Percentiles rank a stretch among this genome's conserved stretches.
These are phyloP conservation scores for Cerceris ruficornis DNA, from an alignment of 2,888 invertebrate genomes.

Conservation along the genomic window DNA sequence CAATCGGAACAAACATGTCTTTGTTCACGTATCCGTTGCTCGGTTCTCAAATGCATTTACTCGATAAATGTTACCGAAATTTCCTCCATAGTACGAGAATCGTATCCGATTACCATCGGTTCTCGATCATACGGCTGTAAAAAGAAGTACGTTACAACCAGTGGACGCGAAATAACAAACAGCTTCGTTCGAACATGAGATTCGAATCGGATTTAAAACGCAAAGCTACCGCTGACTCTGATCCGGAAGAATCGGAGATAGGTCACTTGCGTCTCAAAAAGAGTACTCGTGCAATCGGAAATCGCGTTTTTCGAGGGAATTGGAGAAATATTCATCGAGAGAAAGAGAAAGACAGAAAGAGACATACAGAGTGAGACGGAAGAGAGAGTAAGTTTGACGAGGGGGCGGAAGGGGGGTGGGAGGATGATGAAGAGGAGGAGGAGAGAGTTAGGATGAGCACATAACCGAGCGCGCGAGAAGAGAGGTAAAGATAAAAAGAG, in stretches of 20 bases:
- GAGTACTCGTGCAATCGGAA: too few species aligned
- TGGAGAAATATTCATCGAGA: too few species aligned
- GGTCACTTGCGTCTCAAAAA: too few species aligned
- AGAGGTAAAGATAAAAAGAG: too few species aligned
- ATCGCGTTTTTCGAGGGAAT: too few species aligned
- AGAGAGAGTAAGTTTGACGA: too few species aligned
- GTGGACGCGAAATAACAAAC: not conserved
- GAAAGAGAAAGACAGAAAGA: too few species aligned
- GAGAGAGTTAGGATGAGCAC: too few species aligned
- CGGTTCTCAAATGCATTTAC: slow-evolving; percentile 15
- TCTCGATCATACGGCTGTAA: slow-evolving; percentile 7
- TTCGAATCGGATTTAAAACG: not conserved
- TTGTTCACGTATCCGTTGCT: slow-evolving; percentile 2
- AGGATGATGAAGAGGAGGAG: too few species aligned
- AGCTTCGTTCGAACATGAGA: not conserved
- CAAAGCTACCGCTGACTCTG: not conserved
- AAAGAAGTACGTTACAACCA: not conserved
- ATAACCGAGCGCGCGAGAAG: too few species aligned
- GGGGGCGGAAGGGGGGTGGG: too few species aligned
- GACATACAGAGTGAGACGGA: too few species aligned
- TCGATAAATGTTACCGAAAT: slow-evolving; percentile 2
- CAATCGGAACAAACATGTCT: slow-evolving; percentile 45
- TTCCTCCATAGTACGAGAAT: slow-evolving; percentile 6
- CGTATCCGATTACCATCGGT: slow-evolving; percentile 8
- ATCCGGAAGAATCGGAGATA: not conserved